Evolutionary conservation across 2,888 invertebrate genomes (phyloP), one percentile per base, ranked within the genome.

Genomic region (Operophtera brumata): DNA sequence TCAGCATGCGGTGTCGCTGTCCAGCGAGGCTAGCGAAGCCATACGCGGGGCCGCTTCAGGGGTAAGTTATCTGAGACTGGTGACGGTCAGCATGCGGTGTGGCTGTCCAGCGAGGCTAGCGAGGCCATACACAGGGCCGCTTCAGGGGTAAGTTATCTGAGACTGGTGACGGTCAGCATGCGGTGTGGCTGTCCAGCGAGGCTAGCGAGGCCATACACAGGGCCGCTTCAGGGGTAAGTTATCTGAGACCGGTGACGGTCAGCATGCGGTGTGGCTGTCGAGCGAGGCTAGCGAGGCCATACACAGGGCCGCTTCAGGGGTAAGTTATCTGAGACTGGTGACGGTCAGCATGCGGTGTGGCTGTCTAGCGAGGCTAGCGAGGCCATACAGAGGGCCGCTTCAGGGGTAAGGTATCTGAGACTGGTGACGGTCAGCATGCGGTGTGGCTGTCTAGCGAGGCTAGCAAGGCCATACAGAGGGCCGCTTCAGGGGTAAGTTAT

Each of bases 101-200:
- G 94, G 94, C 73, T 94, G 9, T 89, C 92, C 1, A 88, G 88
- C 47, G 88, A 84, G 7, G 92, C 92, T 0, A 93, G 92, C 64
- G 92, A 93, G 44, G 93, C 93, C 0, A 76, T 94, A 41, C 92
- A 93, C 34, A 78, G 86, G 1, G 91, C 92, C 1, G 93, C 92
- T 0, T 82, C 88, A 0, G 86, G 87, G 62, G 87, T 90, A 14
- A 86, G 86, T 2, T n/a, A n/a, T n/a, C n/a, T n/a, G n/a, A n/a
- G n/a, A n/a, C n/a, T n/a, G n/a, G n/a, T n/a, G n/a, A n/a, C n/a
- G n/a, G n/a, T n/a, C n/a, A n/a, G n/a, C n/a, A n/a, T n/a, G n/a
- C n/a, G n/a, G n/a, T n/a, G n/a, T n/a, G n/a, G n/a, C n/a, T n/a
- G n/a, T n/a, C n/a, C n/a, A n/a, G n/a, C n/a, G n/a, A n/a, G n/a